A percentile compares a stretch with the other conserved stretches of the same genome.
Conservation (phyloP, 2,797 vertebrate genomes). For the Gobionotothen gibberifrons region DNA sequence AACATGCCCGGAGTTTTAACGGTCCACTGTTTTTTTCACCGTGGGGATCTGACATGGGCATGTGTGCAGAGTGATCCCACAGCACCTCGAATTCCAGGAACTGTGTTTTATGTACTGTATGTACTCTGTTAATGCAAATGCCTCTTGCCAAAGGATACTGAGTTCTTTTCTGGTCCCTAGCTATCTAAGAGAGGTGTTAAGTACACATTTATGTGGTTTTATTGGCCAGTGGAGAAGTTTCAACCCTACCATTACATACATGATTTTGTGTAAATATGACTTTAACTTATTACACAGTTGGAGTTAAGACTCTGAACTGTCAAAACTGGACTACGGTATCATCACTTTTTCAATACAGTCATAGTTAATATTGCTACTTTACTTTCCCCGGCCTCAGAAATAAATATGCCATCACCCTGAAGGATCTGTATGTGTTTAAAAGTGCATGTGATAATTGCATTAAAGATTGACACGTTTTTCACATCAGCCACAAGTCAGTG, state of each 20-base stretch:
- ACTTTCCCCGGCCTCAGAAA: background rate
- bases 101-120: background rate
- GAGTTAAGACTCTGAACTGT: background rate
- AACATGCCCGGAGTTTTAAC: slow-evolving; percentile 32
- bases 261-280: background rate
- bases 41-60: background rate
- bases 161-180: background rate
- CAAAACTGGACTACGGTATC: background rate
- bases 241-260: background rate
- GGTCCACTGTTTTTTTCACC: slow-evolving; percentile 18
- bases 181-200: background rate
- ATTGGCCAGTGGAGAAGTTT: background rate
- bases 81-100: slow-evolving; percentile 9
- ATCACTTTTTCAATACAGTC: background rate
- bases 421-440: slow-evolving; percentile 30
- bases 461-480: slow-evolving; percentile 36
- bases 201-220: background rate
- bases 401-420: slow-evolving; percentile 12
- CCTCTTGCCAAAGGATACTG: background rate
- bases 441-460: slow-evolving; percentile 43
- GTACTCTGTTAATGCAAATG: background rate
- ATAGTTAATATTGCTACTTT: background rate
- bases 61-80: slow-evolving; percentile 3
- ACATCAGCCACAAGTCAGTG: slow-evolving; percentile 27
- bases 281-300: background rate